Evolutionary conservation across 2,888 invertebrate species (phyloP).

Genomic region (Mystacides longicornis): DNA sequence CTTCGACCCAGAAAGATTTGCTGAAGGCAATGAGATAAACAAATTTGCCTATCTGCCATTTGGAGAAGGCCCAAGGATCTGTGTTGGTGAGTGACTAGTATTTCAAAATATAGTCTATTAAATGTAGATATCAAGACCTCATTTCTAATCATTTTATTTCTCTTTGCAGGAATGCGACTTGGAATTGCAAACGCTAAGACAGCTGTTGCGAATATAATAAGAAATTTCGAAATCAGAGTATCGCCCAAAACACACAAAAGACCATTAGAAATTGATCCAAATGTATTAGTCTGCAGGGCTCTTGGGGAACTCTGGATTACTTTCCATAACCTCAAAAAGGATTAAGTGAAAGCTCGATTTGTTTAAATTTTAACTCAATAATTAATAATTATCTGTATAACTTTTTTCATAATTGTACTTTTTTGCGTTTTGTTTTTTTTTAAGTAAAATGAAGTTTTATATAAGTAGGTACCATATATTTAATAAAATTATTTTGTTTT

Average conservation of each 20-base stretch:
- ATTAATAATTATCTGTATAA: no score
- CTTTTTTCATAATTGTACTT: no score
- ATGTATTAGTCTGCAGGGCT: slow-evolving; percentile 13
- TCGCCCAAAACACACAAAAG: slow-evolving; percentile 13
- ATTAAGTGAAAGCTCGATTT: background rate
- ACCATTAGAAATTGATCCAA: slow-evolving; percentile 19
- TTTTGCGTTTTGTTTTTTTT: no score
- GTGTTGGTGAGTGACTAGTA: slow-evolving; percentile 31
- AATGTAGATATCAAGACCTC: background rate
- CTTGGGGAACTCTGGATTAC: slow-evolving; percentile 22
- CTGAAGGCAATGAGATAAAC: slow-evolving; percentile 31
- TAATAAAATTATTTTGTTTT: no score
- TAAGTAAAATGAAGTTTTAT: no score
- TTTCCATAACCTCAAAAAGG: slow-evolving; percentile 14
- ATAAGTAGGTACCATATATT: no score
- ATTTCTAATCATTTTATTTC: background rate
- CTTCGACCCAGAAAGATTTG: slow-evolving; percentile 48
- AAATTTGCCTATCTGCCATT: slow-evolving; percentile 35
- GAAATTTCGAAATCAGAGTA: slow-evolving; percentile 20
- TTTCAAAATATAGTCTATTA: background rate
- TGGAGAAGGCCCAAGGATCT: slow-evolving; percentile 37
- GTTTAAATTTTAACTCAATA: no score
- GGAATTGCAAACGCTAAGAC: slow-evolving; percentile 17
- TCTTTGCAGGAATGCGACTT: slow-evolving; percentile 15
- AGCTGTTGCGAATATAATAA: slow-evolving; percentile 14